Conservation (phyloP, 2,888 invertebrate genomes). For the Amblyteles armatorius region DNA sequence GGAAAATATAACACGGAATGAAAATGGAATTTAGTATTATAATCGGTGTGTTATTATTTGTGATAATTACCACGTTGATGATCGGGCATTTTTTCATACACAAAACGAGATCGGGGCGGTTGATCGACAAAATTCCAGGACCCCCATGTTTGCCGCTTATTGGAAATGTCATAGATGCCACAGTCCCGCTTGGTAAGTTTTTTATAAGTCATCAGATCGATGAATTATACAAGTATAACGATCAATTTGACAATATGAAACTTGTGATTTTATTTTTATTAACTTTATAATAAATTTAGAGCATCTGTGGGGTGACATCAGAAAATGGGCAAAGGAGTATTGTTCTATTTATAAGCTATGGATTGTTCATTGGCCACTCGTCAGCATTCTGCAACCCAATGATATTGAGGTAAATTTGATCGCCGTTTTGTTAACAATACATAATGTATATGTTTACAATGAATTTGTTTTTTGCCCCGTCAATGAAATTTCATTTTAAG, state of each 20-base stretch:
- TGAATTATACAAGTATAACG: background rate
- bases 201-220: background rate
- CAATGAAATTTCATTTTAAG: too few species aligned
- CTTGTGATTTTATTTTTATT: background rate
- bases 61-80: background rate
- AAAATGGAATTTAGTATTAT: constrained; percentile 22
- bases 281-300: background rate
- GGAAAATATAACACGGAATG: too few species aligned
- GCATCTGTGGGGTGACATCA: constrained; percentile 20
- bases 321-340: background rate
- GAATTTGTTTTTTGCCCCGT: too few species aligned
- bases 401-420: constrained; percentile 47
- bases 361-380: constrained; percentile 46
- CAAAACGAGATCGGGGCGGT: constrained; percentile 73
- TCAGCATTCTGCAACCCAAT: constrained; percentile 47
- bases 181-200: constrained; percentile 31
- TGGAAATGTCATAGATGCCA: constrained; percentile 10
- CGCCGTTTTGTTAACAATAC: background rate
- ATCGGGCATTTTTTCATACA: constrained; percentile 62
- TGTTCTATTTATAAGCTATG: constrained; percentile 42
- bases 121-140: constrained; percentile 78
- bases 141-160: constrained; percentile 66
- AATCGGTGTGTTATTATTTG: constrained; percentile 1
- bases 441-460: too few species aligned
- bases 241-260: background rate